Evolutionary conservation across 2,888 invertebrate species (phyloP).

Genomic region (Schrankia costaestrigalis): DNA sequence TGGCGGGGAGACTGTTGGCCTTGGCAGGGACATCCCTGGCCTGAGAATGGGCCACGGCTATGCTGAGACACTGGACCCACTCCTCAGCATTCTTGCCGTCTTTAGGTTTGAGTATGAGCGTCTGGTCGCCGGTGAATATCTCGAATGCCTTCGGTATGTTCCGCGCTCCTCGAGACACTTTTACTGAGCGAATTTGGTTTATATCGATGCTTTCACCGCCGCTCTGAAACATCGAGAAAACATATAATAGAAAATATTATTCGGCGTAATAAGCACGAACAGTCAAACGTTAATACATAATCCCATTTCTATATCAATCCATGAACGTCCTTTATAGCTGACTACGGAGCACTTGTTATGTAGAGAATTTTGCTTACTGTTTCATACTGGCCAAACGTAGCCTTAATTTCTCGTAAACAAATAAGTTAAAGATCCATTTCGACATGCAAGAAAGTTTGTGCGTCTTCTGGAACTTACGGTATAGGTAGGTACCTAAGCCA

Average conservation of each 20-base stretch:
- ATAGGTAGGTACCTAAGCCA: no score
- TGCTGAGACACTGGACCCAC: constrained; percentile 97
- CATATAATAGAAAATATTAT: background rate
- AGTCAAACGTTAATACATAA: no score
- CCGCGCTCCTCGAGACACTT: constrained; percentile 93
- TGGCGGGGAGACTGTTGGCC: constrained; percentile 73
- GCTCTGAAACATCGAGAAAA: constrained; percentile 80
- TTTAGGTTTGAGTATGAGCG: constrained; percentile 95
- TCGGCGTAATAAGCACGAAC: constrained; percentile 50
- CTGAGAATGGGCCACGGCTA: constrained; percentile 94
- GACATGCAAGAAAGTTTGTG: no score
- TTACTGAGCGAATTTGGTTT: constrained; percentile 96
- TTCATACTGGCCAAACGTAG: background rate
- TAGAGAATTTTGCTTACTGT: background rate
- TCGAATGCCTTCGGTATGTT: constrained; percentile 98
- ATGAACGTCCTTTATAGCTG: no score
- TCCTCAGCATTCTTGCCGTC: constrained; percentile 97
- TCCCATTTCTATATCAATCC: no score
- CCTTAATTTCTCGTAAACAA: background rate
- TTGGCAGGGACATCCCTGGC: constrained; percentile 80
- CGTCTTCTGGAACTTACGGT: no score
- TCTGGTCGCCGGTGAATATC: constrained; percentile 96
- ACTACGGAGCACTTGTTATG: no score
- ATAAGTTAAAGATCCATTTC: no score
- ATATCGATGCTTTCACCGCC: constrained; percentile 93